Evolutionary conservation across 2,797 vertebrate genomes (phyloP), one percentile per base, ranked within the genome.

Genomic region (Chelmon rostratus): DNA sequence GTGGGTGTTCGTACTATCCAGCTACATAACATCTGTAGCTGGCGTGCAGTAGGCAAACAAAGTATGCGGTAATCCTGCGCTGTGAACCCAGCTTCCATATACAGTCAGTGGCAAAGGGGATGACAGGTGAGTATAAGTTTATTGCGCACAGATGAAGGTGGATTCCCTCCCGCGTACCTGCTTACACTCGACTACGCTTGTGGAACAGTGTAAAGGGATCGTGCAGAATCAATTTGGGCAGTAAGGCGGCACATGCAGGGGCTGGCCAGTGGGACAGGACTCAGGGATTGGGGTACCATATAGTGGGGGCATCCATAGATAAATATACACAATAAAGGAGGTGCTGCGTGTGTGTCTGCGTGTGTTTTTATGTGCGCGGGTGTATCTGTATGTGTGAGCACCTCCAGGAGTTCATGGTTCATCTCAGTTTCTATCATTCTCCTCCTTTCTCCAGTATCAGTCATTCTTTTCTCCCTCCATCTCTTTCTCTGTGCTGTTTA

Each of bases 181-280:
- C 73, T 69, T 77, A 78, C 73, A 77, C 63, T 63, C 31, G 16
- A 81, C 79, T 87, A 81, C 8, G 35, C 82, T 85, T 79, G 58
- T 82, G 84, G 84, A 85, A 76, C 69, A 64, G 74, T 84, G 88
- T 89, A 88, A 89, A 89, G 89, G 90, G 89, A 82, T 86, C 90
- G 89, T 94, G 92, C 90, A 92, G 90, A 87, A 86, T 90, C 68
- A 75, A 62, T 85, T 46, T 73, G 83, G 85, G 81, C 88, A 75
- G 69, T 88, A 88, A 89, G 89, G 91, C 92, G 90, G 82, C 80
- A 91, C 93, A 94, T 94, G 92, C 93, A 89, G 86, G 82, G 85
- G 81, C 76, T 87, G 82, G 70, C 82, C 72, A 76, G 44, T 69
- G 79, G 88, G 82, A 76, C 19, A 82, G 81, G 86, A 78, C 71